A percentile compares a stretch with the other conserved stretches of the same genome.
These are phyloP conservation scores for Coptotermes formosanus DNA, from an alignment of 1,140 invertebrate genomes.

Conservation along the genomic window DNA sequence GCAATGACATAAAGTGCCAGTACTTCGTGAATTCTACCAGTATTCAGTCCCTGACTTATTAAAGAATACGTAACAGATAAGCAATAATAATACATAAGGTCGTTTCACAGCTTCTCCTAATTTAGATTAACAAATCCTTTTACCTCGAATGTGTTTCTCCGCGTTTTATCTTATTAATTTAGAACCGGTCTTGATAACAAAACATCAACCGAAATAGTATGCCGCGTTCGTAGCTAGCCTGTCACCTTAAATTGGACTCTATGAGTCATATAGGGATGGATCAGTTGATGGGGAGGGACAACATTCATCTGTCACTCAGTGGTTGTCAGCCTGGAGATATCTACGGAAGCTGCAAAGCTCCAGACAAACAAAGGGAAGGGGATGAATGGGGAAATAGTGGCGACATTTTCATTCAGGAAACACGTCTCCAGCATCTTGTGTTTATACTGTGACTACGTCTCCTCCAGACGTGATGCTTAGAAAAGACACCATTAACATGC, in stretches of 20 bases:
- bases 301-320: constrained; percentile 15
- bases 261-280: constrained; percentile 4
- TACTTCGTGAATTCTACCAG: too few species aligned
- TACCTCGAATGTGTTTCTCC: too few species aligned
- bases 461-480: neutral
- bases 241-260: constrained; percentile 11
- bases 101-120: too few species aligned
- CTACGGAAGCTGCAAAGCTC: constrained; percentile 1
- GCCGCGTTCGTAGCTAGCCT: neutral
- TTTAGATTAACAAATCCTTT: too few species aligned
- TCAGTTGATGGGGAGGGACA: neutral
- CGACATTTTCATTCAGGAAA: constrained; percentile 15
- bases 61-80: too few species aligned
- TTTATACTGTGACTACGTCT: neutral
- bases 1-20: too few species aligned
- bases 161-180: neutral
- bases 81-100: too few species aligned
- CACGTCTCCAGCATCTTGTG: neutral
- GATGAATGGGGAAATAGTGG: neutral
- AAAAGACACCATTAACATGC: neutral
- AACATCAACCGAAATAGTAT: neutral
- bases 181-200: neutral
- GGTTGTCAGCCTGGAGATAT: neutral
- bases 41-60: too few species aligned
- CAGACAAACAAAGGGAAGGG: neutral